Evolutionary conservation across 2,888 invertebrate species (phyloP), one percentile per base, ranked within the genome.

Genomic region (Brassicogethes aeneus): DNA sequence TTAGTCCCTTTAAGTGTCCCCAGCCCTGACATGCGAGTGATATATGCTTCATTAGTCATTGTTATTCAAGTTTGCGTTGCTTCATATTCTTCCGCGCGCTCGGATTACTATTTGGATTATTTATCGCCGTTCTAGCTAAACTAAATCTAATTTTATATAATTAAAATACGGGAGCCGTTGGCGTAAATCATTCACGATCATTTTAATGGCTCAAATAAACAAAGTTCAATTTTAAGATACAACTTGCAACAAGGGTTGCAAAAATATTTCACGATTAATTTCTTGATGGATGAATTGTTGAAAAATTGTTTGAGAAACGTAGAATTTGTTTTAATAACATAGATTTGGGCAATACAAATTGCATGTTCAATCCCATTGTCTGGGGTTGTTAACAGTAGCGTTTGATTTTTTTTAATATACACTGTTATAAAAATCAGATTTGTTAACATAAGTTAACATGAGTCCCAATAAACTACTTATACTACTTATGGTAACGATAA

Each of bases 1-100:
- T 59, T 59, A 57, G 57, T 56, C 47, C 48, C 48, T 48, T 46
- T 41, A 39, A 45, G 41, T 16, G 43, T 48, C 41, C 44, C 48
- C 47, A 48, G 45, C 43, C 46, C 36, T 46, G 56, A 55, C 56
- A 53, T 50, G 50, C 48, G 43, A 40, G 54, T 59, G 60, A 61
- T 61, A 60, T 61, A 61, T 60, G 58, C 56, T 55, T 60, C 57
- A 60, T 61, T 60, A 60, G 57, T 60, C 56, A 58, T 60, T 55
- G 56, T 59, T 57, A 47, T 51, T 48, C 46, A 36, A 23, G 23
- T 23, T 23, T 5, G 23, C 23, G n/a, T n/a, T n/a, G n/a, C n/a
- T n/a, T n/a, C 34, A 7, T 33, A 7, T n/a, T 14, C 33, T 14
- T 33, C 33, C 8, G 7, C 33, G 12, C n/a, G 33, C 33, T 33